Conservation (phyloP, 2,113 vertebrate species). For the Cryptomyrus ogoouensis region DNA sequence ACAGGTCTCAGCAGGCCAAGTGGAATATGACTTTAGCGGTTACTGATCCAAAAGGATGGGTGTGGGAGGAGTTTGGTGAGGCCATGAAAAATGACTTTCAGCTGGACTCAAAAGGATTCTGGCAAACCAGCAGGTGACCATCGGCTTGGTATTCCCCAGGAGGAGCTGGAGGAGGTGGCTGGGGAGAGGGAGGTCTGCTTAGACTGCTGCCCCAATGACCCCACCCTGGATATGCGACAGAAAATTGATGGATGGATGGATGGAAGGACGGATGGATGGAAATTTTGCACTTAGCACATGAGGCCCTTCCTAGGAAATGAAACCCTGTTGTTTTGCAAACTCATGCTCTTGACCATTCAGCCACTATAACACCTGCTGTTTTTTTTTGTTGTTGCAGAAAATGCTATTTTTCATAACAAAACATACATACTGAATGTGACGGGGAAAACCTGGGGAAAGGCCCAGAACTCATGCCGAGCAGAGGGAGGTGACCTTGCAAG, state of each 20-base stretch:
- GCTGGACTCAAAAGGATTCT: too few species aligned
- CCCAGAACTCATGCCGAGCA: not conserved
- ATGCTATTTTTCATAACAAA: not conserved
- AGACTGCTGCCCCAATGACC: not conserved
- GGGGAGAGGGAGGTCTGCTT: not conserved
- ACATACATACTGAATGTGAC: not conserved
- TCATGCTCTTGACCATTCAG: not conserved
- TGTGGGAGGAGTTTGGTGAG: too few species aligned
- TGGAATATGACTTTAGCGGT: too few species aligned
- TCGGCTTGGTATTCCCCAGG: not conserved
- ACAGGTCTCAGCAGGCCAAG: too few species aligned
- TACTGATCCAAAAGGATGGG: too few species aligned
- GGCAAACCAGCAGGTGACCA: too few species aligned
- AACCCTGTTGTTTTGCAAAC: not conserved
- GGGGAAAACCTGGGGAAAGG: accelerated
- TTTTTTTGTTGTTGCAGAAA: not conserved
- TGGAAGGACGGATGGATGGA: not conserved
- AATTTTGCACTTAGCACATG: not conserved
- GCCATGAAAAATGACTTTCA: too few species aligned
- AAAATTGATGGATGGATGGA: too few species aligned
- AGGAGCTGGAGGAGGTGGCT: not conserved
- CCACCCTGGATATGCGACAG: too few species aligned
- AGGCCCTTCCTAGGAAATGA: not conserved
- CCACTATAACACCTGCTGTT: not conserved
- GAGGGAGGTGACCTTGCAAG: not conserved